A percentile compares a stretch with the other conserved stretches of the same genome.
These are phyloP conservation scores for Scalopus aquaticus DNA, from an alignment of 2,113 vertebrate species.

Conservation along the genomic window DNA sequence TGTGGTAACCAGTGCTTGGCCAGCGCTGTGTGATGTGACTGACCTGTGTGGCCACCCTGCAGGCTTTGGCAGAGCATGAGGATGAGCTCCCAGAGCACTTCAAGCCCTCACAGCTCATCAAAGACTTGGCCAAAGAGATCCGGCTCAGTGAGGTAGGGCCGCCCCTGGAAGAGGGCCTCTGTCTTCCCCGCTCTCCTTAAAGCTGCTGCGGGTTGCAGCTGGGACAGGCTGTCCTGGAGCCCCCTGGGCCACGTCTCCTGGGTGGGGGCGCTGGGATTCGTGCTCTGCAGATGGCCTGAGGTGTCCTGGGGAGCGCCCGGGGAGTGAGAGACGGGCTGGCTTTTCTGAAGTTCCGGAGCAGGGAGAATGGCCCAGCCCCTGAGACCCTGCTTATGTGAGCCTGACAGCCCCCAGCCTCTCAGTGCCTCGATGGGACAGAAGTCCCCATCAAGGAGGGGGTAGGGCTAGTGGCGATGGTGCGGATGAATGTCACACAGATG, in stretches of 20 bases:
- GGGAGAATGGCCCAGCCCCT: background rate
- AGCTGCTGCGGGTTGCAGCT: background rate
- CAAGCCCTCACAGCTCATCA: constrained; percentile 98
- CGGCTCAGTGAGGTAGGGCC: constrained; percentile 94
- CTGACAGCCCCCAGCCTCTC: background rate
- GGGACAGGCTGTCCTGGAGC: background rate
- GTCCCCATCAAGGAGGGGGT: background rate
- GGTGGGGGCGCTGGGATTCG: accelerated
- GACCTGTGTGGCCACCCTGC: constrained; percentile 7
- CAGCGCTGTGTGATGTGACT: background rate
- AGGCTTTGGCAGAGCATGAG: constrained; percentile 97
- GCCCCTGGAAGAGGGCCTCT: background rate
- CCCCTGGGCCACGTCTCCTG: too few species aligned
- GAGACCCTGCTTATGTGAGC: background rate
- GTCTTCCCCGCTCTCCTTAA: background rate
- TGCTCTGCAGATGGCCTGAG: background rate
- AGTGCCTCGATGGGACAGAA: background rate
- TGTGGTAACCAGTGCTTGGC: background rate
- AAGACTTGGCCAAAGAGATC: constrained; percentile 99
- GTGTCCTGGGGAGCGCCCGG: background rate
- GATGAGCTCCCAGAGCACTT: constrained; percentile 99
- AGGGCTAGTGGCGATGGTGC: background rate
- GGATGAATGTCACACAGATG: background rate
- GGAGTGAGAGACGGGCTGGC: background rate
- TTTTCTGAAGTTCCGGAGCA: too few species aligned